Conservation (phyloP, 2,888 invertebrate species). For the Lasioglossum pauxillum region DNA sequence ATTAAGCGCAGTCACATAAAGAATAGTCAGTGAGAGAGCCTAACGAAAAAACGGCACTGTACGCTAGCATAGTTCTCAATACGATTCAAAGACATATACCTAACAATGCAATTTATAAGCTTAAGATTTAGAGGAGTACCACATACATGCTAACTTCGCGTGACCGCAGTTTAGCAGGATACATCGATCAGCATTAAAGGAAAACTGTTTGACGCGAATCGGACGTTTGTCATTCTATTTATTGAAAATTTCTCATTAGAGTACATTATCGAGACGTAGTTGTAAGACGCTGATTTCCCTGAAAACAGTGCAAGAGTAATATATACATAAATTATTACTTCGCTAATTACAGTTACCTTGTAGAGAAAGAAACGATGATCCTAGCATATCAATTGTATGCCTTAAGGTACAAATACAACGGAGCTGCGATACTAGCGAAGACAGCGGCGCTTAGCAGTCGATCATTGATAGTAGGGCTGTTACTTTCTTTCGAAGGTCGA, state of each 20-base stretch:
- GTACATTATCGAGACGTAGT: conserved; percentile 29
- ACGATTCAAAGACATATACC: conserved; percentile 39
- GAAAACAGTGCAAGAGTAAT: conserved; percentile 12
- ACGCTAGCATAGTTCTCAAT: conserved; percentile 33
- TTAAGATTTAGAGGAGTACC: conserved; percentile 55
- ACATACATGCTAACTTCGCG: conserved; percentile 29
- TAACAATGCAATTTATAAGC: conserved; percentile 52
- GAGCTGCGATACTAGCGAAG: background rate
- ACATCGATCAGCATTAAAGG: conserved; percentile 30
- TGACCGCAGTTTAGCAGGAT: conserved; percentile 24
- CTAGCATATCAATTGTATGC: conserved; percentile 63
- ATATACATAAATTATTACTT: conserved; percentile 25
- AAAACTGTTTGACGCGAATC: conserved; percentile 36
- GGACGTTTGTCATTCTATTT: conserved; percentile 53
- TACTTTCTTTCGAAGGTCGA: no score
- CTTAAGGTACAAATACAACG: background rate
- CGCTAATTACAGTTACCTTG: conserved; percentile 39
- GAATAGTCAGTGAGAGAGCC: conserved; percentile 31
- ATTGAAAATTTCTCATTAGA: conserved; percentile 64
- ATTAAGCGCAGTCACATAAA: conserved; percentile 20
- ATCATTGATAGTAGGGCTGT: background rate
- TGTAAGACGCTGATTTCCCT: conserved; percentile 33
- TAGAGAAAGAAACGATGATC: conserved; percentile 39
- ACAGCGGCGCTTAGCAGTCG: background rate
- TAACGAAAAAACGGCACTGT: conserved; percentile 45